Evolutionary conservation across 1,140 invertebrate genomes (phyloP).

Genomic region (Samia ricini): DNA sequence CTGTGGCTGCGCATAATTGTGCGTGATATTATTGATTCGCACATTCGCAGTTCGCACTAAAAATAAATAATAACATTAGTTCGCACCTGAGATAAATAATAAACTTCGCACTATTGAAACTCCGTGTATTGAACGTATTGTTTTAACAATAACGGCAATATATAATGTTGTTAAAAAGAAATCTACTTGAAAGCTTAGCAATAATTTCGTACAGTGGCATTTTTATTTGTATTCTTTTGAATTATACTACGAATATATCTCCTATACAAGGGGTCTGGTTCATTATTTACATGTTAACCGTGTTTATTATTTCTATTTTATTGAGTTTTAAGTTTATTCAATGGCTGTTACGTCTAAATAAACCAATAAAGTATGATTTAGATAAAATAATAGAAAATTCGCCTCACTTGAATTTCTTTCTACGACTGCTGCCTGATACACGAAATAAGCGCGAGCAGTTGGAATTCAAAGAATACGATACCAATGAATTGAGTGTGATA

Average conservation of each 20-base stretch:
- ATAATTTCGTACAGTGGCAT: conserved; percentile 44
- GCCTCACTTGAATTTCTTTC: conserved; percentile 39
- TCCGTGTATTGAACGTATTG: too few species aligned
- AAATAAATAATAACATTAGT: too few species aligned
- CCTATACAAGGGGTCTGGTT: conserved; percentile 65
- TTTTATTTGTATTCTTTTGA: conserved; percentile 45
- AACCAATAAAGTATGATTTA: conserved; percentile 62
- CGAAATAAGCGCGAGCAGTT: conserved; percentile 18
- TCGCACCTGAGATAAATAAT: too few species aligned
- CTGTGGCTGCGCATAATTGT: too few species aligned
- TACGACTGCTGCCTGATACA: conserved; percentile 36
- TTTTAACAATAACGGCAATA: too few species aligned
- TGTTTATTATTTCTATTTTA: conserved; percentile 55
- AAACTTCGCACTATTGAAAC: too few species aligned
- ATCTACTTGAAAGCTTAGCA: conserved; percentile 52
- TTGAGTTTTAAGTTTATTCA: conserved; percentile 67
- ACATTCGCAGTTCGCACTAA: too few species aligned
- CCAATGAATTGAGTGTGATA: conserved; percentile 63
- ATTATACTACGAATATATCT: conserved; percentile 57
- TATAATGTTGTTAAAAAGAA: conserved; percentile 62
- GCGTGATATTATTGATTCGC: too few species aligned
- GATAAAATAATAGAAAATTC: conserved; percentile 43
- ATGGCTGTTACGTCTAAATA: conserved; percentile 61
- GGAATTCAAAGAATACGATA: conserved; percentile 59
- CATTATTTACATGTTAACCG: conserved; percentile 45